Percentiles rank a stretch among this genome's conserved stretches.
phyloP scores from a whole-genome alignment of 2,888 invertebrate species.

The Cenopis cana region DNA sequence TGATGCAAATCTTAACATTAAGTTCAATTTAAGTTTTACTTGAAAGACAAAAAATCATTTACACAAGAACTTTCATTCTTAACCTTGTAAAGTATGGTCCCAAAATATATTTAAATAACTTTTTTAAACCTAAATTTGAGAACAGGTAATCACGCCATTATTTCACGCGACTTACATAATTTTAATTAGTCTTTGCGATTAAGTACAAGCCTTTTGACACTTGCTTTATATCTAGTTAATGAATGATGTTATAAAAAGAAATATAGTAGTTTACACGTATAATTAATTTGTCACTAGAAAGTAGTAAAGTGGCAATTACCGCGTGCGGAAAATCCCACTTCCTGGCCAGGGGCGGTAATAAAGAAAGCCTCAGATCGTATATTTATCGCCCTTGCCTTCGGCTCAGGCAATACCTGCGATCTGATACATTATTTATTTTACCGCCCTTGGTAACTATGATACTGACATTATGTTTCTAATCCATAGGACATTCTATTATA shows the following conservation, averaged over 20 bases:
- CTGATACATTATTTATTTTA: no score
- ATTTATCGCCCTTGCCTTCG: no score
- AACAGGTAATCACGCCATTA: not conserved
- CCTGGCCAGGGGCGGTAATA: no score
- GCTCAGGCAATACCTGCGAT: no score
- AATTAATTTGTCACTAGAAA: no score
- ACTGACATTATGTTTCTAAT: no score
- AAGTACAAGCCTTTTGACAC: constrained; percentile 9
- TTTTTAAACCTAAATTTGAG: not conserved
- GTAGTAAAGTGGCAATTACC: no score
- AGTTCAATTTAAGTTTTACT: not conserved
- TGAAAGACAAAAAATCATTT: not conserved
- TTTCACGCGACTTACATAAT: not conserved
- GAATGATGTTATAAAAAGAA: not conserved
- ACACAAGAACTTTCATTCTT: not conserved
- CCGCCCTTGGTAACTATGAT: no score
- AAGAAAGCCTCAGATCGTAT: no score
- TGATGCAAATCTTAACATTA: not conserved
- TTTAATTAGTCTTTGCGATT: not conserved
- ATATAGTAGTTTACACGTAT: not conserved
- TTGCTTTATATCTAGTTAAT: not conserved
- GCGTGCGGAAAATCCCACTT: no score
- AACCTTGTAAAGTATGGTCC: not conserved
- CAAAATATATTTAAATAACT: not conserved
- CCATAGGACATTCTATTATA: no score